Evolutionary conservation across 2,113 vertebrate genomes (phyloP).

Genomic region (Elachura formosa): DNA sequence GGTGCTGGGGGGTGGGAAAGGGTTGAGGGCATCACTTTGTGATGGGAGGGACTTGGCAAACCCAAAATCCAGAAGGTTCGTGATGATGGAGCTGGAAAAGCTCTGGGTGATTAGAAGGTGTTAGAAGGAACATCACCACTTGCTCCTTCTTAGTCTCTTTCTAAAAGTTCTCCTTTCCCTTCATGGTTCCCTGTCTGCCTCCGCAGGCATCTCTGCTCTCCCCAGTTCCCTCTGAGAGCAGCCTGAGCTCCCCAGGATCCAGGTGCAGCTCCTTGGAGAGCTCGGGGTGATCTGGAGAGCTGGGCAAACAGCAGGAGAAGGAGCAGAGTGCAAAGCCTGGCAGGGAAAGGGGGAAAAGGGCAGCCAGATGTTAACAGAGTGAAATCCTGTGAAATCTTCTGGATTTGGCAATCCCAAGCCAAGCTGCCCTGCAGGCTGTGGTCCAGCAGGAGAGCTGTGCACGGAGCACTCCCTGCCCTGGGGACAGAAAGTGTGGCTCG

Average conservation of each 20-base stretch:
- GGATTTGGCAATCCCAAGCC: conserved; percentile 25
- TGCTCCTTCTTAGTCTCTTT: not conserved
- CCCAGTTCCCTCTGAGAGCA: not conserved
- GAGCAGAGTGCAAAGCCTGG: not conserved
- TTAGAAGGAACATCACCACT: not conserved
- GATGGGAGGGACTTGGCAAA: not conserved
- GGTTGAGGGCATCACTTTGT: not conserved
- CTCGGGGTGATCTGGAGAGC: not conserved
- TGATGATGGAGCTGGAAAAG: not conserved
- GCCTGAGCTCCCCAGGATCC: not conserved
- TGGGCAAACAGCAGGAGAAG: not conserved
- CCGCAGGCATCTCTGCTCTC: not conserved
- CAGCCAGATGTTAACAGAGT: not conserved
- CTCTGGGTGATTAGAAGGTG: not conserved
- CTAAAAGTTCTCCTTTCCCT: not conserved
- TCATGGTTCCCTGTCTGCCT: fast-evolving
- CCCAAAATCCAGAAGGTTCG: not conserved
- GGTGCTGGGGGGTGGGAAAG: not conserved
- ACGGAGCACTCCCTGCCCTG: not conserved
- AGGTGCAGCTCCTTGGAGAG: not conserved
- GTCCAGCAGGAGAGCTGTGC: not conserved
- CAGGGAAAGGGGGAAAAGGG: not conserved
- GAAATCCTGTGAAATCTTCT: not conserved
- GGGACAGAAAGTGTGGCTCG: not conserved
- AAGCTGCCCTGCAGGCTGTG: not conserved